Base-by-base conservation (phyloP, 1,140 invertebrate species). In the Drosophila takahashii region DNA sequence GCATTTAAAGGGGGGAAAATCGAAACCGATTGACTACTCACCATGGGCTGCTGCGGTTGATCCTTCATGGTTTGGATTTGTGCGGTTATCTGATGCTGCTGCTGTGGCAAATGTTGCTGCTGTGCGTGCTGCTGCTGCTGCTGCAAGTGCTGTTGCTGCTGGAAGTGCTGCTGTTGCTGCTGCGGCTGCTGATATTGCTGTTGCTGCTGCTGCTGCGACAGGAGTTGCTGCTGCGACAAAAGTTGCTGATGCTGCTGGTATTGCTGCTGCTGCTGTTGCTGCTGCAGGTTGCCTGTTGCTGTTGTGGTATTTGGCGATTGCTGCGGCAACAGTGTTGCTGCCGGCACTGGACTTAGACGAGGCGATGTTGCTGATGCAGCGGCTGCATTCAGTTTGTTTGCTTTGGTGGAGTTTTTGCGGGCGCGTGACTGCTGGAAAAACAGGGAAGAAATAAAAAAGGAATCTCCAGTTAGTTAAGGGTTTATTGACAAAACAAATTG, bases 31-130 rank as follows among this genome's bases (percentile, higher is more conserved):
- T 32, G 11, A 42, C 66, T 92, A 22, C 22, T 22, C 56, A 92
- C 91, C 91, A 92, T 92, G 26, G 91, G 91, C 72, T 92, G 91
- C 65, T 92, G 91, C 61, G 91, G 91, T 84, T 92, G 91, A 81
- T 92, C 91, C 77, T 92, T 92, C 91, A 92, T 92, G 76, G 89
- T 91, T 83, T 92, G 91, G 52, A 92, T 92, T 91, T 92, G 90
- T 90, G 91, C 87, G 57, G 91, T 89, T 76, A 92, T 89, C 81
- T 92, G 90, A 78, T 92, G 90, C 62, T 91, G 84, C 73, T 92
- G 91, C 51, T 84, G 79, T 65, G 79, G 81, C 76, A 91, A 81
- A 65, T 92, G 91, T 66, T 90, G 89, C 51, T 92, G 86, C 60
- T 91, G 80, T 53, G 77, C 52, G 52, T 70, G 61, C 11, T 80